These are phyloP conservation scores for Aurelia sp. DNA, from an alignment of 30 jellyfish, hydroid and myxozoan species.

Conservation along the genomic window DNA sequence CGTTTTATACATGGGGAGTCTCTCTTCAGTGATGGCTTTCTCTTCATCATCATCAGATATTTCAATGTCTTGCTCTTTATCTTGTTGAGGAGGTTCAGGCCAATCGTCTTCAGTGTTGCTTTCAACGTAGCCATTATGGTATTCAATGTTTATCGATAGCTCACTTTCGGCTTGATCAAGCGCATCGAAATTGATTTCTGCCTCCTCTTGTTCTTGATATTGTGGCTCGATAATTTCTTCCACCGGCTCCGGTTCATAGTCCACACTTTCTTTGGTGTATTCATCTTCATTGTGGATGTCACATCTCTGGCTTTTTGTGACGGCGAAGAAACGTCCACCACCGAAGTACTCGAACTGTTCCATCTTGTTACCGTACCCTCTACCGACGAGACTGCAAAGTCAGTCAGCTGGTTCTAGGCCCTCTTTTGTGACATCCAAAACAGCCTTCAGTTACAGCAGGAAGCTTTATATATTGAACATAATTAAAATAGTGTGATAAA, in stretches of 20 bases:
- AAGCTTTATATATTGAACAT: conserved; percentile 30
- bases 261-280: too few relatives aligned
- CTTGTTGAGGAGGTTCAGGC: not conserved
- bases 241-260: too few relatives aligned
- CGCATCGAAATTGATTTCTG: too few relatives aligned
- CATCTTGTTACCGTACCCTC: conserved; percentile 13
- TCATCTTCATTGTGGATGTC: conserved; percentile 1
- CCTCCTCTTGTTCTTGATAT: too few relatives aligned
- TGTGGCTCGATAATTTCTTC: too few relatives aligned
- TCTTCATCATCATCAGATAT: not conserved
- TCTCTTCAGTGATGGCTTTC: not conserved
- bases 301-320: conserved; percentile 15
- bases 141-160: too few relatives aligned
- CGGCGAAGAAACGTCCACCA: conserved; percentile 62
- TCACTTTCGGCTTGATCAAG: too few relatives aligned
- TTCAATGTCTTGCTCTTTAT: not conserved
- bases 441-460: too few relatives aligned
- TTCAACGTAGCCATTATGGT: too few relatives aligned
- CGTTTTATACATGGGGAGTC: not conserved
- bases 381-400: not conserved
- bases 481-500: not conserved
- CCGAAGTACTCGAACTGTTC: conserved; percentile 51
- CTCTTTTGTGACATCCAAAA: too few relatives aligned
- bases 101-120: too few relatives aligned
- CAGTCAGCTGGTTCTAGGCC: not conserved